Base-by-base conservation (phyloP, 1,140 invertebrate genomes). In the Bombus pyrosoma region DNA sequence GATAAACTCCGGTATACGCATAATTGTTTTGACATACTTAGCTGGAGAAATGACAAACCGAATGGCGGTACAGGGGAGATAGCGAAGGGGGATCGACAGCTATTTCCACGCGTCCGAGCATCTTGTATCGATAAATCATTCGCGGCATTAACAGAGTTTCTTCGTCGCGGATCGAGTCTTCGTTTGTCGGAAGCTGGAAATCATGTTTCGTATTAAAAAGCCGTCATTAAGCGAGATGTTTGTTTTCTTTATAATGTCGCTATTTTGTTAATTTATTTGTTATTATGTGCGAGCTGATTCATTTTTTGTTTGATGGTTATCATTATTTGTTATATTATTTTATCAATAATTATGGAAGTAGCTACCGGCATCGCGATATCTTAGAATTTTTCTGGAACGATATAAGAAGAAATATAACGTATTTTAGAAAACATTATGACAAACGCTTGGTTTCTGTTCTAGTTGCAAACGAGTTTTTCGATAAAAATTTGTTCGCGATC, bases 21-120 rank as follows among this genome's bases (percentile, higher is more conserved):
- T 68, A 87, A 86, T 87, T 87, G 86, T 78, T 87, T 81, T 86
- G 86, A 87, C 82, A 85, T 68, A 86, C 72, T 81, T 87, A 74
- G 68, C 62, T 43, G 43, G 72, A 59, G 62, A 82, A 86, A 68
- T 76, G 85, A 86, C 85, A 82, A 76, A 86, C 73, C 39, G 59
- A 22, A 43, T 25, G 18, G 37, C 13, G 77, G 28, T 10, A 81
- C 69, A 5, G 25, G 15, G n/a, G 10, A 53, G 68, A 81, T 84
- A 85, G 66, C 53, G 78, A 53, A 85, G 71, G 34, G 69, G 22
- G 53, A 79, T 79, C 82, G 82, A 59, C 82, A 57, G 66, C 37
- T 9, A 43, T 84, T 79, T 83, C 73, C 62, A 15, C 82, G 43
- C 41, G 41, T 68, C 37, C n/a, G n/a, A 85, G 34, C 71, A 85